Evolutionary conservation across 2,888 invertebrate species (phyloP).

Genomic region (Carterocephalus palaemon): DNA sequence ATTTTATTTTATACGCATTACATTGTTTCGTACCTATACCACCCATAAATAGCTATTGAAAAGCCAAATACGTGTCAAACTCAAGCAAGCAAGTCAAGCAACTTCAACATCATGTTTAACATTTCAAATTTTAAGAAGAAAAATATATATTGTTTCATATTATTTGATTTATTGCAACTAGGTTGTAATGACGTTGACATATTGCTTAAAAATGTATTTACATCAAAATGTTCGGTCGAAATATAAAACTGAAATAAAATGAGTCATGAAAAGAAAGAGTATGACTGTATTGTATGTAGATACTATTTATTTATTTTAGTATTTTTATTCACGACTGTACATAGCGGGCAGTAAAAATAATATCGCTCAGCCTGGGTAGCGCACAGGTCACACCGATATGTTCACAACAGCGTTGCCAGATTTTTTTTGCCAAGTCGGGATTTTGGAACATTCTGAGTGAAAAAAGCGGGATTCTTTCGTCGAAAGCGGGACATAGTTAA

Average conservation of each 20-base stretch:
- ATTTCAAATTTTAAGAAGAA: constrained; percentile 13
- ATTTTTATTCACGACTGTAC: constrained; percentile 40
- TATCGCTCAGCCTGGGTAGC: constrained; percentile 56
- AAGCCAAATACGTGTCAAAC: constrained; percentile 23
- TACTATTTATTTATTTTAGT: no score
- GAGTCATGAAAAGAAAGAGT: constrained; percentile 16
- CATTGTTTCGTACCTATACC: constrained; percentile 6
- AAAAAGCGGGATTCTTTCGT: no score
- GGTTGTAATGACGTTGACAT: no score
- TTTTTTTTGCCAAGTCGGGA: no score
- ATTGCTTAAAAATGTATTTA: constrained; percentile 20
- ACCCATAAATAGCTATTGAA: constrained; percentile 18
- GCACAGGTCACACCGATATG: constrained; percentile 44
- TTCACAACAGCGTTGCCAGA: constrained; percentile 6
- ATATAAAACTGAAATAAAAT: constrained; percentile 18
- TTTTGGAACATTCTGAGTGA: no score
- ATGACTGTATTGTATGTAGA: no score
- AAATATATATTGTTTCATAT: constrained; percentile 16
- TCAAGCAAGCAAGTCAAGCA: constrained; percentile 4
- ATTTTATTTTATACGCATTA: background rate
- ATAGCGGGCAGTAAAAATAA: constrained; percentile 51
- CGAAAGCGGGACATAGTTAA: no score
- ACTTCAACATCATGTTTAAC: constrained; percentile 7
- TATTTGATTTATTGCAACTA: no score
- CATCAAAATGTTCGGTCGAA: constrained; percentile 11